These are phyloP conservation scores for Peromyscus californicus DNA, from an alignment of 2,113 vertebrate species.

Conservation along the genomic window DNA sequence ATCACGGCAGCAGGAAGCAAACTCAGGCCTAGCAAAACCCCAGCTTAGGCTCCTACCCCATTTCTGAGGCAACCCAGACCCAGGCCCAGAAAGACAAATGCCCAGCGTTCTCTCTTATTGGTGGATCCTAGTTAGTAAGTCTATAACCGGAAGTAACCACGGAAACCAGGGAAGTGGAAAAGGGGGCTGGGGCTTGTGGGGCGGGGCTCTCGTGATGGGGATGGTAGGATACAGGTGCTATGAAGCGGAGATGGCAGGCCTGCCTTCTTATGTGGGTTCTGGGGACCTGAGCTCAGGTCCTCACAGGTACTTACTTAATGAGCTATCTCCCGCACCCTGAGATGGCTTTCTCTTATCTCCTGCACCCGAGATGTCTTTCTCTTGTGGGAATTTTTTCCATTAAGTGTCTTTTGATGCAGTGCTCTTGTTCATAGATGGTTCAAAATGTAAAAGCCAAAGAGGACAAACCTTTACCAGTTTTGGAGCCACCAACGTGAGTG, in stretches of 20 bases:
- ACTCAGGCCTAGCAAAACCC: too few relatives aligned
- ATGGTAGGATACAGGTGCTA: background rate
- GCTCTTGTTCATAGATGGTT: conserved; percentile 17
- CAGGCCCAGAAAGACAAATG: background rate
- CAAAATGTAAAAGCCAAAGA: conserved; percentile 2
- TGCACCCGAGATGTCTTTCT: background rate
- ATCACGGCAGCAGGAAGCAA: background rate
- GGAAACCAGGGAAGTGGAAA: background rate
- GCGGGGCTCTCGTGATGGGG: background rate
- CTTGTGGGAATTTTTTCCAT: background rate
- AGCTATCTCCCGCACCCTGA: background rate
- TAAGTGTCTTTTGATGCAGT: background rate
- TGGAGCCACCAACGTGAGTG: background rate
- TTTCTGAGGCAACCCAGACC: background rate
- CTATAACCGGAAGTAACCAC: background rate
- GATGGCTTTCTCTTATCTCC: background rate
- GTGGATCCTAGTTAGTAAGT: background rate
- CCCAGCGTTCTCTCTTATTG: background rate
- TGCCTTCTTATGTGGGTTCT: background rate
- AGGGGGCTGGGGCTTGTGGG: background rate
- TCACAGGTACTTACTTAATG: background rate
- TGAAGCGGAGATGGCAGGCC: background rate
- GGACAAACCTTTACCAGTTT: background rate
- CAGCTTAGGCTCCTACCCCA: background rate
- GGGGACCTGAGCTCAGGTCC: background rate